Evolutionary conservation across 37 sponge, comb jelly and placozoan species (phyloP), one percentile per base, ranked within the genome.

Genomic region (Halichondria panicea): DNA sequence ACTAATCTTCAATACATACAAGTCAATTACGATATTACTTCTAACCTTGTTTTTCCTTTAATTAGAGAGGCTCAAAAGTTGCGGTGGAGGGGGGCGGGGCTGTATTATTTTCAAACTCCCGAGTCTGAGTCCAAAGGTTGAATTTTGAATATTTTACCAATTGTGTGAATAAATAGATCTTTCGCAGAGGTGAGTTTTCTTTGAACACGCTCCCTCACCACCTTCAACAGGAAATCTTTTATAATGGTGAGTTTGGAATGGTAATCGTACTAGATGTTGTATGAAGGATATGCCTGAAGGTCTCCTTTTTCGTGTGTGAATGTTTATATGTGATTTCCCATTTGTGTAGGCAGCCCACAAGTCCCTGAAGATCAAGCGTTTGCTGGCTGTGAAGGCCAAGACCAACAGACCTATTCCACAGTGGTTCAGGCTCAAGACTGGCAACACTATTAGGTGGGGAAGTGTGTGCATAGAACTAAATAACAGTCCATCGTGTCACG

Each of bases 331-430:
- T 56, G 70, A 13, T 46, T 62, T 64, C 11, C 37, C 39, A 39
- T 34, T 1, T 62, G 3, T 52, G 31, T 75, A 93, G 99, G 91
- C 80, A 55, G 92, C 99, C 15, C 89, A 93, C 69, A 98, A 98
- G 77, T 76, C 85, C 28, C 88, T 95, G 33, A 79, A 78, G 59
- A 88, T 98, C 4, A 98, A 98, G 83, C 79, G 81, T 32, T 77
- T 75, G 56, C 73, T 98, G 71, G 99, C 99, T 19, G 87, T 85
- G 70, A 92, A 88, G 70, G 46, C 73, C 71, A 72, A 74, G 22
- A 90, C 87, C 77, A 98, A 98, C 84, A 74, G 99, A 19, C 88
- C 95, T 37, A 86, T 98, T 40, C 99, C 99, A n/a, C 93, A 95
- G 84, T 98, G 99, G 99, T 76, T 98, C 25, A 79, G 99, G 38